Evolutionary conservation across 2,797 vertebrate species (phyloP), one percentile per base, ranked within the genome.

Genomic region (Pygocentrus nattereri): DNA sequence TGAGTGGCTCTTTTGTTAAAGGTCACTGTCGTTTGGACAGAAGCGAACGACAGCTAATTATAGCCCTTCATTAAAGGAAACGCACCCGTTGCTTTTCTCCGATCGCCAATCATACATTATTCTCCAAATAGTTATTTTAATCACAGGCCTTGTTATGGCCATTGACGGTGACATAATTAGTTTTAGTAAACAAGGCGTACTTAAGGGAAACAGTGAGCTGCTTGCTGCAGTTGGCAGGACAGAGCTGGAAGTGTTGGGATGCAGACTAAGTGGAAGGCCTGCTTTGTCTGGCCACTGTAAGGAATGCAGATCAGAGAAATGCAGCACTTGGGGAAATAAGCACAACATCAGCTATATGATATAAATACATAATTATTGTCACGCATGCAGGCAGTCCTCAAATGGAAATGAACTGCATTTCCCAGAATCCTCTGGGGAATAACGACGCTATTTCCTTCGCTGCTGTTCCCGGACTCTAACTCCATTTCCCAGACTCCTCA

Each of bases 21-120:
- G 88, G 85, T 86, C 88, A 85, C 79, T 78, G 67, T 89, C 88
- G 81, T 83, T 82, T 79, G 68, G 81, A 87, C 56, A 71, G 77
- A 81, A 82, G 78, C 56, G 84, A 88, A 87, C 67, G 80, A 81
- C 83, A 87, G 76, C 81, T 89, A 85, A 85, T 85, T 88, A 83
- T 80, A 84, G 73, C 56, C 27, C 5, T 52, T 68, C 49, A 83
- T 83, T 83, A 86, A 80, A 78, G 68, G 54, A 86, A 83, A 82
- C 74, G 69, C 62, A 64, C 72, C 34, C 31, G 16, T 75, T 44
- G 18, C 69, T 25, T 74, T 58, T 23, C 74, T 68, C 34, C 44
- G 34, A 44, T 67, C 61, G 19, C 64, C 59, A 79, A 76, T 74
- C 78, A 76, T 61, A 76, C 67, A 58, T 70, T 68, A 80, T 74